A percentile compares a stretch with the other conserved stretches of the same genome.
These are phyloP conservation scores for Drosophila setifemur DNA, from an alignment of 1,140 invertebrate genomes.

Conservation along the genomic window DNA sequence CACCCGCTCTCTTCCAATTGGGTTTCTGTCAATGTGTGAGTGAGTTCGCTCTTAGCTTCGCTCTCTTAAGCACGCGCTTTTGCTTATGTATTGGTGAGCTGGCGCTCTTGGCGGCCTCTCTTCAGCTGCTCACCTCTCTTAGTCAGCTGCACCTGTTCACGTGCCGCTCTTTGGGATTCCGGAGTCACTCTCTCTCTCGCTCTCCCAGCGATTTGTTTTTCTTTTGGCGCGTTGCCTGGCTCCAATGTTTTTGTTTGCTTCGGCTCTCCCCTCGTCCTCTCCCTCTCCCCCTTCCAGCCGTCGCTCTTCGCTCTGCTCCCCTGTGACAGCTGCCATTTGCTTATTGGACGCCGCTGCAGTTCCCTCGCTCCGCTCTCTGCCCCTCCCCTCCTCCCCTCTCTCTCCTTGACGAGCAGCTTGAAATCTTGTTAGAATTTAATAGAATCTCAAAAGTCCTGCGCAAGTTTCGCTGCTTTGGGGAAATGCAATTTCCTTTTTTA, in stretches of 20 bases:
- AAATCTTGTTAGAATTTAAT: conserved; percentile 81
- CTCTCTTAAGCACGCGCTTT: conserved; percentile 45
- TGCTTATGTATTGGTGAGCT: conserved; percentile 52
- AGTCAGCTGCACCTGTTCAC: conserved; percentile 56
- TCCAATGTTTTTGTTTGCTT: conserved; percentile 55
- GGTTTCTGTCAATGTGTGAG: conserved; percentile 43
- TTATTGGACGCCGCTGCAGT: conserved; percentile 64
- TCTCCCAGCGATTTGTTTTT: conserved; percentile 10
- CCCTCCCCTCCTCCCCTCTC: not conserved
- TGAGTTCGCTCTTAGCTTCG: conserved; percentile 41
- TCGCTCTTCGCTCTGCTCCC: conserved; percentile 4
- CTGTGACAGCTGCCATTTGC: conserved; percentile 58
- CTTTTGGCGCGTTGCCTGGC: conserved; percentile 23
- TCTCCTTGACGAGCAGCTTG: conserved; percentile 58
- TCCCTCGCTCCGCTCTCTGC: not conserved
- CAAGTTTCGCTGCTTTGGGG: conserved; percentile 74
- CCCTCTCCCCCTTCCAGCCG: not conserved
- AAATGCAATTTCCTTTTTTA: conserved; percentile 77
- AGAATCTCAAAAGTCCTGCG: conserved; percentile 78
- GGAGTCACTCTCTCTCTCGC: not conserved
- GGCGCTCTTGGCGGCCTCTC: conserved; percentile 50
- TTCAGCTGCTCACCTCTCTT: not conserved
- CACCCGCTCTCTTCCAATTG: conserved; percentile 30
- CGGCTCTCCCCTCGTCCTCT: not conserved
- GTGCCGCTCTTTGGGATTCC: conserved; percentile 40